These are phyloP conservation scores for Sebastes iracundus DNA, from an alignment of 2,797 vertebrate species.

Conservation along the genomic window DNA sequence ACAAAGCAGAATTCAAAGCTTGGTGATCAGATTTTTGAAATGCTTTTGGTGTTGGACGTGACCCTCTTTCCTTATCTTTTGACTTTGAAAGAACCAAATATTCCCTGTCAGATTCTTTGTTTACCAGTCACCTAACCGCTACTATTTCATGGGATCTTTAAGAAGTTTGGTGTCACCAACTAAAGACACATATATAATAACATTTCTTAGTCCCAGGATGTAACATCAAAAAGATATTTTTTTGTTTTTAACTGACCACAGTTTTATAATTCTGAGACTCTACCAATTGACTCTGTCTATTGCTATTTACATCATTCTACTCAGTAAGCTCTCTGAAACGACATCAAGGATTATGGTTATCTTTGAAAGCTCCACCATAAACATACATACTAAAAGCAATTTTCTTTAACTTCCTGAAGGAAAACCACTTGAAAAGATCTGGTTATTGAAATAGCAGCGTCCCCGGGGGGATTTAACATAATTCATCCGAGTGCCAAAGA, in stretches of 20 bases:
- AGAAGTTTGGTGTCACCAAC: too few relatives aligned
- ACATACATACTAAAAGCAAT: not conserved
- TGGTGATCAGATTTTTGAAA: accelerated
- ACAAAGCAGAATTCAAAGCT: not conserved
- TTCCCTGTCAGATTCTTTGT: accelerated
- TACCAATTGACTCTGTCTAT: not conserved
- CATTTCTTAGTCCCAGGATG: too few relatives aligned
- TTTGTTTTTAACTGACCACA: not conserved
- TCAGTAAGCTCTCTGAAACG: not conserved
- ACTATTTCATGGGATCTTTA: too few relatives aligned
- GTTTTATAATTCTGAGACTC: not conserved
- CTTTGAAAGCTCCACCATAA: not conserved
- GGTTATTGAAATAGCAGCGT: not conserved
- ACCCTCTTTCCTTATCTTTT: too few relatives aligned
- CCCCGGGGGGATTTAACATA: too few relatives aligned
- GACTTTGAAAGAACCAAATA: not conserved
- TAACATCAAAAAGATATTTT: not conserved
- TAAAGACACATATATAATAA: too few relatives aligned
- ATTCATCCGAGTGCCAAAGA: not conserved
- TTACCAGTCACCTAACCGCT: too few relatives aligned
- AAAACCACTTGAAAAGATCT: not conserved
- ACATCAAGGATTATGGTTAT: not conserved
- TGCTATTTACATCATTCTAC: not conserved
- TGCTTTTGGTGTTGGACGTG: not conserved
- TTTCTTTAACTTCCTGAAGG: accelerated